These are phyloP conservation scores for Peromyscus attwateri DNA, from an alignment of 2,797 vertebrate species.

Conservation along the genomic window DNA sequence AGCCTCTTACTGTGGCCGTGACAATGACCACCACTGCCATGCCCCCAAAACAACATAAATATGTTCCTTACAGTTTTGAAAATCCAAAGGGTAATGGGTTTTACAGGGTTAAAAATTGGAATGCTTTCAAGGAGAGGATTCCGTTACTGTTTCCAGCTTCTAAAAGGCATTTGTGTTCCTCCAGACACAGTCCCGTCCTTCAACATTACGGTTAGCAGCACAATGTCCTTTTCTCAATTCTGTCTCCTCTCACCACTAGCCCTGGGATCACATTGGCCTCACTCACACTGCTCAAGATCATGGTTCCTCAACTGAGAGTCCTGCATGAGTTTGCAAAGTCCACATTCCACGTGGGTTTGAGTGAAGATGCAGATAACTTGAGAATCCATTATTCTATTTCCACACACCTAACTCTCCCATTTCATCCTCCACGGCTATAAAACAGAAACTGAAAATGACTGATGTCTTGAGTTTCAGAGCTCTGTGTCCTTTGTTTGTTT, in stretches of 20 bases:
- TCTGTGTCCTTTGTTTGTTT: background rate
- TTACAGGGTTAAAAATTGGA: background rate
- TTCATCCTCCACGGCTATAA: rapidly evolving
- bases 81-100: background rate
- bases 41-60: background rate
- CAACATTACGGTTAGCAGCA: background rate
- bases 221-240: rapidly evolving
- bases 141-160: background rate
- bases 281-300: background rate
- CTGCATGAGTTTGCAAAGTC: background rate
- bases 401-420: too few species aligned
- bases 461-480: background rate
- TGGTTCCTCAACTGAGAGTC: background rate
- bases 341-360: background rate
- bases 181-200: background rate
- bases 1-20: too few species aligned
- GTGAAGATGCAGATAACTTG: background rate
- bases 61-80: background rate
- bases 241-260: too few species aligned
- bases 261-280: too few species aligned
- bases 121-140: background rate
- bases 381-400: rapidly evolving
- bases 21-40: background rate
- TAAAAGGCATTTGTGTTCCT: background rate
- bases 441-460: background rate